Percentiles rank a stretch among this genome's conserved stretches.
phyloP scores from a whole-genome alignment of 2,888 invertebrate species.

The Smittia sp. region DNA sequence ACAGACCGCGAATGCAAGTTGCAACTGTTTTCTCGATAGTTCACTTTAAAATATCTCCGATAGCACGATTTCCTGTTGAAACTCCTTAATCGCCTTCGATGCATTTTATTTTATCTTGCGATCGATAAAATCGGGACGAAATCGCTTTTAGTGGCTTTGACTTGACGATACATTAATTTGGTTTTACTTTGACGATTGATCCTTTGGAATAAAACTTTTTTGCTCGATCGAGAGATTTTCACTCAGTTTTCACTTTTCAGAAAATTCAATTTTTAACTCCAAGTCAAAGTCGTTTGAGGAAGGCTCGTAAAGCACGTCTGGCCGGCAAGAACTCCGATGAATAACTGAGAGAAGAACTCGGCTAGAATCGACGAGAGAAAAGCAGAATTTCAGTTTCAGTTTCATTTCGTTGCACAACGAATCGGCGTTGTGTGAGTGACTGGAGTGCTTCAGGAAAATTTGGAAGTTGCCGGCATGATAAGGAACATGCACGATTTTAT shows the following conservation, averaged over 20 bases:
- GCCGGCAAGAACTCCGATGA: background rate
- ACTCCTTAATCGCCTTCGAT: constrained; percentile 17
- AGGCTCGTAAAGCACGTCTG: constrained; percentile 27
- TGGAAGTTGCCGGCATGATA: no score
- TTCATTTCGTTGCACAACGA: constrained; percentile 1
- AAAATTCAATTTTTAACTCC: background rate
- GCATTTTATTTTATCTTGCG: constrained; percentile 39
- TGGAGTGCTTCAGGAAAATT: background rate
- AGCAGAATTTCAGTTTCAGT: constrained; percentile 28
- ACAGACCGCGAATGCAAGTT: constrained; percentile 30
- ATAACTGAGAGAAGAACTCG: background rate
- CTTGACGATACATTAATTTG: constrained; percentile 33
- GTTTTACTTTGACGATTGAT: background rate
- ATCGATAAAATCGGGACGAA: constrained; percentile 24
- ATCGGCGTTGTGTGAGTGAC: no score
- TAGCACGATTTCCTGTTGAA: constrained; percentile 20
- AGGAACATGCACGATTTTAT: no score
- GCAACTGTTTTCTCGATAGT: constrained; percentile 9
- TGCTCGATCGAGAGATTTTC: background rate
- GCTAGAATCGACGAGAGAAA: background rate
- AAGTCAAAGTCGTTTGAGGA: background rate
- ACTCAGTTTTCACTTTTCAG: background rate
- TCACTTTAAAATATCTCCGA: constrained; percentile 35
- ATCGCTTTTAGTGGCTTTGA: background rate
- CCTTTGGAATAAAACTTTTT: constrained; percentile 20